Evolutionary conservation across 2,888 invertebrate species (phyloP), one percentile per base, ranked within the genome.

Genomic region (Mesoligia furuncula): DNA sequence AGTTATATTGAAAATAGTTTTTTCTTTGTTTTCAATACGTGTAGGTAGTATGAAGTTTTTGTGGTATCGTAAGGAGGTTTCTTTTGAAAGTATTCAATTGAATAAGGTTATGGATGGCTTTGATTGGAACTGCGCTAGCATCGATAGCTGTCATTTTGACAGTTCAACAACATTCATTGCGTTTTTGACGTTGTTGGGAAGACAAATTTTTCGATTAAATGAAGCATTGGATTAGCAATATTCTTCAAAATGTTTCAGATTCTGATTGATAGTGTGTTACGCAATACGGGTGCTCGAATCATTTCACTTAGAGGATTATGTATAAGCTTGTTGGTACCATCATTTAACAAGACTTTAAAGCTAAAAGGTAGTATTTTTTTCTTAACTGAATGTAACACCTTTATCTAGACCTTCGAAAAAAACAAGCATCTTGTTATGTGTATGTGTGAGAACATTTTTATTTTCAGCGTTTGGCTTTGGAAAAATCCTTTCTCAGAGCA

Each of bases 1-100:
- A 81, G 78, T 79, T 81, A 61, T 83, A 87, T 85, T 87, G 82
- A 75, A 85, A 85, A 82, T 80, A 76, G 79, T 77, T 77, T 75
- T 62, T 61, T 27, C 54, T 20, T 81, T 66, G 73, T 79, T 76
- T 77, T 57, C 57, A 72, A 67, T 75, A 69, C 24, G 48, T 69
- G 36, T 68, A 36, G 59, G 24, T 69, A 54, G 15, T 48, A 27
- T 69, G 15, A 20, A 78, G 66, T 68, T 31, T 54, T 68, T 69
- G 17, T 39, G 42, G 27, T 39, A 51, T 39, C 5, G 8, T 17
- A 36, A 15, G 2, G 45, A n/a, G n/a, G 5, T 27, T 39, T 73
- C 15, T 45, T 61, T 27, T 15, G 1, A 0, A 45, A 73, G 20
- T 39, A 9, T 17, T 20, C 36, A 5, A 5, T 73, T 59, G 20